Conservation (phyloP, 2,797 vertebrate genomes). For the Microchirus variegatus region DNA sequence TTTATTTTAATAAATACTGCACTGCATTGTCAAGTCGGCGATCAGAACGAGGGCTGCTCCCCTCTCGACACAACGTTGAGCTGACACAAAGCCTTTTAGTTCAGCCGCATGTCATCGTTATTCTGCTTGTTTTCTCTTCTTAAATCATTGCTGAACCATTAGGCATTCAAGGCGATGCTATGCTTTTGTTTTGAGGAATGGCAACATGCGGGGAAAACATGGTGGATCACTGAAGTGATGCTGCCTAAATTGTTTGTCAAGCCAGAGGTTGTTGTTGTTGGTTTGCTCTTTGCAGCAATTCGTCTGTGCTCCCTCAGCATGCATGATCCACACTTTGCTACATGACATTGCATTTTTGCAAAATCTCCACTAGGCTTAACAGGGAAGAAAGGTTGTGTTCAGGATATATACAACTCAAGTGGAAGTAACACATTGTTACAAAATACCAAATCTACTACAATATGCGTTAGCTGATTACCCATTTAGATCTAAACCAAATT, state of each 20-base stretch:
- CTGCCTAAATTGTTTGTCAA: slow-evolving; percentile 51
- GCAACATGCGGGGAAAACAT: slow-evolving; percentile 23
- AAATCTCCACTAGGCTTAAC: slow-evolving; percentile 25
- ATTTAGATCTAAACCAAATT: slow-evolving; percentile 21
- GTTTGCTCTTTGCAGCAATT: slow-evolving; percentile 45
- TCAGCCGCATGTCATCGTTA: slow-evolving; percentile 24
- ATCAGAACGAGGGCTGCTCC: not conserved
- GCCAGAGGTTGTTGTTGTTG: slow-evolving; percentile 43
- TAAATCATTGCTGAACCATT: slow-evolving; percentile 41
- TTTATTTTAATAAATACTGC: not conserved
- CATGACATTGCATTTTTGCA: slow-evolving; percentile 30
- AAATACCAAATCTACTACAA: not conserved
- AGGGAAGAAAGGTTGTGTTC: not conserved
- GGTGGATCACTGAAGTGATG: slow-evolving; percentile 47
- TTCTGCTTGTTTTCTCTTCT: slow-evolving; percentile 17
- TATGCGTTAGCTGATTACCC: not conserved
- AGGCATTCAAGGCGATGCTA: slow-evolving; percentile 42
- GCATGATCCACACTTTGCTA: slow-evolving; percentile 25
- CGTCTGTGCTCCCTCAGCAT: slow-evolving; percentile 36
- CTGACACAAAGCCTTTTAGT: slow-evolving; percentile 32
- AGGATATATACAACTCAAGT: not conserved
- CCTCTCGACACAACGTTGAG: slow-evolving; percentile 9
- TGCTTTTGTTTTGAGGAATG: slow-evolving; percentile 50
- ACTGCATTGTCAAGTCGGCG: not conserved
- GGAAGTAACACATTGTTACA: slow-evolving; percentile 11